Evolutionary conservation across 2,888 invertebrate species (phyloP), one percentile per base, ranked within the genome.

Genomic region (Escarpia spicata): DNA sequence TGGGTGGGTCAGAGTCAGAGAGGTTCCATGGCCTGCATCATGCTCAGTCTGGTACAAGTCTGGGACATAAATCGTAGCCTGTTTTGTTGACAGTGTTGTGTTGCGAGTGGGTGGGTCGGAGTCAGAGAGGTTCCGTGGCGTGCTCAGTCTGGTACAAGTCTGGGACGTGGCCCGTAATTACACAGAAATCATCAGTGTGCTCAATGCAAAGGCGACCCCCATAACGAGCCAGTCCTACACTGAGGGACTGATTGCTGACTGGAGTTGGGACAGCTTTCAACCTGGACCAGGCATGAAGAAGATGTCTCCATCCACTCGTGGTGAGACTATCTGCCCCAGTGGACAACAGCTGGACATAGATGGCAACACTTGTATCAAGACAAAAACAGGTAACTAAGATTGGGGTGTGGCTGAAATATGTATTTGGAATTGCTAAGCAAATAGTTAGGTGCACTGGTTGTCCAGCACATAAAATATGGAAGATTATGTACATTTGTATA

Each of bases 261-360:
- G 91, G 91, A 19, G 91, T 37, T 91, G 91, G 91, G 91, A 91
- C 91, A 91, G 91, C 37, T 91, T 91, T 91, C 91, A 91, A 91
- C 91, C 91, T n/a, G 26, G 91, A 15, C 91, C 91, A 31, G 91
- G 91, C 26, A 91, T 91, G n/a, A 91, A 15, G 91, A 91, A 31
- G 91, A n/a, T 44, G 44, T 91, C 43, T 26, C 91, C 91, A 2
- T 91, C 91, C 91, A 91, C 26, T 26, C 91, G 91, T 26, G 91
- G 91, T 91, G n/a, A 91, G 91, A 91, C n/a, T n/a, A 44, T 91
- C 26, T 91, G 44, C 31, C 1, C 91, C 91, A 44, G 12, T 31
- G 91, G 91, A 91, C 91, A 44, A 91, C 15, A 19, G 31, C 91
- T 91, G 37, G 91, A 26, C 91, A 91, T 3, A 26, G 91, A 91